Base-by-base conservation (phyloP, 2,888 invertebrate genomes). In the Pemphredon lugubris region DNA sequence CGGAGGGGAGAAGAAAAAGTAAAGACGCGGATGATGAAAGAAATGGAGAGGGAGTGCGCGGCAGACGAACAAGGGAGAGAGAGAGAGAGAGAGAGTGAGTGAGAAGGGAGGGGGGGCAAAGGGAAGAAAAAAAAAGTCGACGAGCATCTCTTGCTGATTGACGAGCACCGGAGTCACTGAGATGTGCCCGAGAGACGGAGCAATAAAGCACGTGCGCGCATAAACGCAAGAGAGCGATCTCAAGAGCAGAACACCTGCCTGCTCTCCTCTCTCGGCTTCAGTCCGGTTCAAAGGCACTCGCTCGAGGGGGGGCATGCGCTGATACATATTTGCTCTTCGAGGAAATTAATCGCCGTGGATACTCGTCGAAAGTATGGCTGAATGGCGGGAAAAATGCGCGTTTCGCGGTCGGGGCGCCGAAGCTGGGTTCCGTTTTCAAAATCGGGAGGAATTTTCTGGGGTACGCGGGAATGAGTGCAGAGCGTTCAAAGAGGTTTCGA, bases 141-240 rank as follows among this genome's bases (percentile, higher is more conserved):
- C 68, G 78, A 68, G 81, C 77, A 60, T 82, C 81, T 79, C 79
- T 78, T 74, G 83, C 86, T 88, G 88, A 88, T 88, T 89, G 89
- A 88, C 88, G 88, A 88, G 87, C 84, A 68, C 71, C 77, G 59
- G 77, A 86, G 86, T 85, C 85, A 83, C 82, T 77, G 84, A 80
- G 83, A 83, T 84, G 82, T 73, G 80, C 80, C 73, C 75, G 76
- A 63, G 76, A 79, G 82, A 81, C 78, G 73, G 60, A 72, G 86
- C 83, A 85, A 86, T 88, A 87, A 88, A 88, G 86, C 87, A 88
- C 87, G 86, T 85, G 85, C 87, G 83, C 84, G 86, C 82, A 84
- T 84, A 86, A 86, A 86, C 81, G 86, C 81, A 81, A 83, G 83
- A 82, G 85, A 84, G 83, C 77, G 84, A 86, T 83, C 84, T 77